Evolutionary conservation across 2,888 invertebrate species (phyloP).

Genomic region (Ectemnius cavifrons): DNA sequence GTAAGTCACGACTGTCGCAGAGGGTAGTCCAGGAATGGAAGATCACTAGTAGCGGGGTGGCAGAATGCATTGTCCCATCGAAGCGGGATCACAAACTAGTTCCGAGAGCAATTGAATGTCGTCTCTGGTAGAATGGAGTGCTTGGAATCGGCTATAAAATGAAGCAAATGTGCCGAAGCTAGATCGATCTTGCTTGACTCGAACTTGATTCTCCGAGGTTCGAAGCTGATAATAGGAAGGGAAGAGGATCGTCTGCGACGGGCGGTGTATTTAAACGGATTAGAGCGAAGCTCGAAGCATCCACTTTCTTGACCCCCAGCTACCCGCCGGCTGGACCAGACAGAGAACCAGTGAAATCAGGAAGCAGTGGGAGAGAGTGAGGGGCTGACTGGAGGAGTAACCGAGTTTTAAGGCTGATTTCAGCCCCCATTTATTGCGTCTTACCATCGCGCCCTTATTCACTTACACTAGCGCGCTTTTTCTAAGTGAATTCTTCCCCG

Average conservation of each 20-base stretch:
- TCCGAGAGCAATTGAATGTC: too few relatives aligned
- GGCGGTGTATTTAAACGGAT: conserved; percentile 6
- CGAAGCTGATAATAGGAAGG: neutral
- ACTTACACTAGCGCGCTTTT: neutral
- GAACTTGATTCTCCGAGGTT: neutral
- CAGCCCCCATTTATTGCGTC: neutral
- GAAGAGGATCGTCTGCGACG: neutral
- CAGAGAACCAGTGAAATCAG: too few relatives aligned
- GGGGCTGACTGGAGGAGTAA: neutral
- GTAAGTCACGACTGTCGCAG: too few relatives aligned
- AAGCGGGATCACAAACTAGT: too few relatives aligned
- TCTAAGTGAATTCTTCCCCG: neutral
- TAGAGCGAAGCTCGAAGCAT: conserved; percentile 3
- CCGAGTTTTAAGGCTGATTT: conserved; percentile 4
- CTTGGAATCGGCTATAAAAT: neutral
- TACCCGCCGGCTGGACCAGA: neutral
- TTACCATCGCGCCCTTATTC: neutral
- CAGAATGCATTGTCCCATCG: too few relatives aligned
- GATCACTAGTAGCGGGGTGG: too few relatives aligned
- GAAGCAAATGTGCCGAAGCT: neutral
- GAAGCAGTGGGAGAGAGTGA: too few relatives aligned
- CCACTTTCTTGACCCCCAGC: neutral
- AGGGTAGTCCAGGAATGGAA: too few relatives aligned
- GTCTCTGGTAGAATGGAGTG: too few relatives aligned
- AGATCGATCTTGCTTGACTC: neutral